phyloP scores from a whole-genome alignment of 2,113 vertebrate species.

The Astur gentilis region DNA sequence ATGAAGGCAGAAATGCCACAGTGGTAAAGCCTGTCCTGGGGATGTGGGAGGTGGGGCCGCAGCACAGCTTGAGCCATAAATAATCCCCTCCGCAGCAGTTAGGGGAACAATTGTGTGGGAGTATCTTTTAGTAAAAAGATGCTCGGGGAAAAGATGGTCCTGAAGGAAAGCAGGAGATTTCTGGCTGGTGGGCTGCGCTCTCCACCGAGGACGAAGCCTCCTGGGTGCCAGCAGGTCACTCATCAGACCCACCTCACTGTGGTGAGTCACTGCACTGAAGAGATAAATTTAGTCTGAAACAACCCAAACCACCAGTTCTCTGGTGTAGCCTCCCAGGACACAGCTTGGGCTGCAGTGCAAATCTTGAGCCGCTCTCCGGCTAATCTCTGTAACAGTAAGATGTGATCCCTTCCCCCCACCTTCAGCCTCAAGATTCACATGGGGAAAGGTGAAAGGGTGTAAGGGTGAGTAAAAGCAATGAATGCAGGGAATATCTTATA shows the following conservation, averaged over 20 bases:
- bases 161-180: conserved; percentile 7
- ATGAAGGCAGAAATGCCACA: not conserved
- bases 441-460: not conserved
- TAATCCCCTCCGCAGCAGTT: conserved; percentile 28
- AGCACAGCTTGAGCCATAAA: conserved; percentile 51
- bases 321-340: not conserved
- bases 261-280: not conserved
- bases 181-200: not conserved
- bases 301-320: not conserved
- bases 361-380: not conserved
- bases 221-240: not conserved
- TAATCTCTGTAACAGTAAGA: not conserved
- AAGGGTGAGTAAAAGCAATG: not conserved
- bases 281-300: not conserved
- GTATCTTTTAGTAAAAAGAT: conserved; percentile 32
- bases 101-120: conserved; percentile 49
- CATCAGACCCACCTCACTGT: not conserved
- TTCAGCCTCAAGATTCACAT: not conserved
- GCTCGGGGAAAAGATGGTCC: conserved; percentile 1
- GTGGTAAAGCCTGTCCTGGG: conserved; percentile 19
- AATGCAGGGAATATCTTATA: not conserved
- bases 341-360: not conserved
- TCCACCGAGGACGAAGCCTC: not conserved
- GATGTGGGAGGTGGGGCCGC: not conserved
- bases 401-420: not conserved